Evolutionary conservation across 1,140 invertebrate genomes (phyloP).

Genomic region (Lepidurus arcticus): DNA sequence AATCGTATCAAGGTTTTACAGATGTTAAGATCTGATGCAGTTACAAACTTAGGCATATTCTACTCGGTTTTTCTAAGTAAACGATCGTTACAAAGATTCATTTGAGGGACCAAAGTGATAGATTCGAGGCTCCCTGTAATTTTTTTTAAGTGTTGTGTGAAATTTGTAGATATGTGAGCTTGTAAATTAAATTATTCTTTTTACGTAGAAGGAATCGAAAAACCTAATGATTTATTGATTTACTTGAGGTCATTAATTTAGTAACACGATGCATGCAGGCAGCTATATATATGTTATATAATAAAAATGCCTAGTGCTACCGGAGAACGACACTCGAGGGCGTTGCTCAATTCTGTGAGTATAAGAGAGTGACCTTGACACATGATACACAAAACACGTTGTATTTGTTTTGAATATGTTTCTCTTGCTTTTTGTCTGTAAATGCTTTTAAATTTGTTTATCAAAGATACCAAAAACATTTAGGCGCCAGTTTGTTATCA

Average conservation of each 20-base stretch:
- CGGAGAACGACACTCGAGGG: too few relatives aligned
- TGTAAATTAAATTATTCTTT: neutral
- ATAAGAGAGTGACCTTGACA: neutral
- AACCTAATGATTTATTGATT: too few relatives aligned
- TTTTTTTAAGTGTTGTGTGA: neutral
- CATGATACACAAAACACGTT: neutral
- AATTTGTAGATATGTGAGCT: neutral
- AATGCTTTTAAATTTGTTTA: neutral
- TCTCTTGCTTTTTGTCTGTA: neutral
- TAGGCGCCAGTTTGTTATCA: neutral
- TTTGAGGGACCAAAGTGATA: slow-evolving; percentile 10
- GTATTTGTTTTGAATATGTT: slow-evolving; percentile 2
- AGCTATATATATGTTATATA: too few relatives aligned
- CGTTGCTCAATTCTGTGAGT: neutral
- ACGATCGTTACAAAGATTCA: neutral
- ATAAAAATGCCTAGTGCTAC: too few relatives aligned
- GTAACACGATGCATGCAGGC: too few relatives aligned
- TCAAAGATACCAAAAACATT: neutral
- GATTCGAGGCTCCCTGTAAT: neutral
- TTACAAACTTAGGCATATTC: neutral
- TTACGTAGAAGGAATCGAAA: neutral
- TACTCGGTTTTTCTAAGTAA: too few relatives aligned
- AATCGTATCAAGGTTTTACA: neutral
- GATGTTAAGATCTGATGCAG: neutral
- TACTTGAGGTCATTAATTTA: too few relatives aligned